These are phyloP conservation scores for Caranx melampygus DNA, from an alignment of 2,113 vertebrate genomes.

Conservation along the genomic window DNA sequence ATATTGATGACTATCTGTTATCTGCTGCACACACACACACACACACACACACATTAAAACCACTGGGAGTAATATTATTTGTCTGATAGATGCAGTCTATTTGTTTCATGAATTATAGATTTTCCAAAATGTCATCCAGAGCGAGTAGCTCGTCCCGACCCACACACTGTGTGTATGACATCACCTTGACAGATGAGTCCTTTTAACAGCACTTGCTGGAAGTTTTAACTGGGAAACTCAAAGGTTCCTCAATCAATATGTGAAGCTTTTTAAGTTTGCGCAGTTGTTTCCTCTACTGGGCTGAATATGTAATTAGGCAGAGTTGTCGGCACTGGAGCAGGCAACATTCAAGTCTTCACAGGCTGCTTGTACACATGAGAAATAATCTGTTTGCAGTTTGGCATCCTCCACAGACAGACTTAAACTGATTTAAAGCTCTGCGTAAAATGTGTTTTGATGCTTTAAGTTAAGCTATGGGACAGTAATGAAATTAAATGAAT, in stretches of 20 bases:
- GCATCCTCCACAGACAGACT: constrained; percentile 26
- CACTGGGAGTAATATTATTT: constrained; percentile 64
- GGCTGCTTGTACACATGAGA: constrained; percentile 30
- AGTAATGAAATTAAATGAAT: constrained; percentile 33
- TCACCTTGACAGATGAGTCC: constrained; percentile 62
- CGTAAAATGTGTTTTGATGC: constrained; percentile 22
- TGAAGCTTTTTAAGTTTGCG: constrained; percentile 86
- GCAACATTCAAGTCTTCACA: constrained; percentile 11
- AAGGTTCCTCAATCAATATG: constrained; percentile 90
- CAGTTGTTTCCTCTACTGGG: constrained; percentile 83
- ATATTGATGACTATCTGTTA: constrained; percentile 70
- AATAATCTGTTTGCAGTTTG: constrained; percentile 16
- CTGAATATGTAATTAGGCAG: constrained; percentile 63
- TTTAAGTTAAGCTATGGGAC: constrained; percentile 32
- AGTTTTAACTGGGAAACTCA: constrained; percentile 75
- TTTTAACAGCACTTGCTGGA: constrained; percentile 48
- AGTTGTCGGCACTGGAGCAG: constrained; percentile 47
- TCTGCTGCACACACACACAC: constrained; percentile 40
- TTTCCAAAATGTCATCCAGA: constrained; percentile 51
- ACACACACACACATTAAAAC: constrained; percentile 26
- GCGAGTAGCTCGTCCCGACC: constrained; percentile 23
- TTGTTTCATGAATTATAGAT: constrained; percentile 78
- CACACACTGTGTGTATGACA: constrained; percentile 37
- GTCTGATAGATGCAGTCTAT: constrained; percentile 64
- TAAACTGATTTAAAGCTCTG: constrained; percentile 27